Percentiles rank a stretch among this genome's conserved stretches.
phyloP scores from a whole-genome alignment of 2,113 vertebrate genomes.

The Camelus bactrianus region DNA sequence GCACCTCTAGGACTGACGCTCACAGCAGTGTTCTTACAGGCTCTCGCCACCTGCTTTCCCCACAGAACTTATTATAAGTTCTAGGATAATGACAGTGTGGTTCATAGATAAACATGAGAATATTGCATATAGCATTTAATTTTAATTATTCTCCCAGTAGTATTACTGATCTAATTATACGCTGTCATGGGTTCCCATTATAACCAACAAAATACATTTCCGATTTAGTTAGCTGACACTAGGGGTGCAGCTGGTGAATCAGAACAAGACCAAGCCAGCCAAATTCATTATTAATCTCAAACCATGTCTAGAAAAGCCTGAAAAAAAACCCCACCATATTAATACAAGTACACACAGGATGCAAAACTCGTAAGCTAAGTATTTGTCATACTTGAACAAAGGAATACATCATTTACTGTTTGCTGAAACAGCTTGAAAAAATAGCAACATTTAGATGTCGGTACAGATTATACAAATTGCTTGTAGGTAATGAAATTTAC shows the following conservation, averaged over 20 bases:
- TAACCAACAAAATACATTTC: background rate
- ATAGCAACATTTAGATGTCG: background rate
- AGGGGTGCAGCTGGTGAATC: background rate
- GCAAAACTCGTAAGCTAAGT: background rate
- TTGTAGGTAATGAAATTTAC: background rate
- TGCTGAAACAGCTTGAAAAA: background rate
- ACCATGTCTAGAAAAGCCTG: background rate
- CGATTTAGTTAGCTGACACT: background rate
- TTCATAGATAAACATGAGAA: background rate
- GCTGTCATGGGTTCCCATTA: background rate
- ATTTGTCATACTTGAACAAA: background rate
- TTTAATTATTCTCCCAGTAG: conserved; percentile 21
- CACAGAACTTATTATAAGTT: background rate
- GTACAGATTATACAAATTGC: background rate
- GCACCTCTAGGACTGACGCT: background rate
- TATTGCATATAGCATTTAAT: background rate
- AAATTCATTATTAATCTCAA: background rate
- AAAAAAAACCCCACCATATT: background rate
- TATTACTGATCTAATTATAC: background rate
- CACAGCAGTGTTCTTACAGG: background rate
- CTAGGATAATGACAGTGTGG: background rate
- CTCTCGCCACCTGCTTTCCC: background rate
- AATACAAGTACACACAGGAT: background rate
- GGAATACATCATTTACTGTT: background rate
- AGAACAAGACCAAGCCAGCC: background rate